These are phyloP conservation scores for Euphonia xanthogaster DNA, from an alignment of 2,797 vertebrate genomes.

Conservation along the genomic window DNA sequence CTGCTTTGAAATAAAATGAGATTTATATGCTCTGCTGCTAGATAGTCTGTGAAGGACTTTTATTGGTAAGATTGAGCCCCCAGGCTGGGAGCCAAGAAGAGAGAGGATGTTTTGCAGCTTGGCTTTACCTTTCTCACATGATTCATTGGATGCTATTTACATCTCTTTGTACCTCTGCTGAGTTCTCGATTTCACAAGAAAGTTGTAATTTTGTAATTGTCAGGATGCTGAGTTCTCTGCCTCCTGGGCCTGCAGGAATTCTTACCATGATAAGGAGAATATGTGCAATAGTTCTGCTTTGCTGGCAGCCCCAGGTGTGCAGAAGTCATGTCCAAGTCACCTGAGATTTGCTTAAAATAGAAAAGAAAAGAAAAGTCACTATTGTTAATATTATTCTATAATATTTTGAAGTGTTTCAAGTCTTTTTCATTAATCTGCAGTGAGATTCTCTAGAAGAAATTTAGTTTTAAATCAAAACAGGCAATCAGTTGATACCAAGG, in stretches of 20 bases:
- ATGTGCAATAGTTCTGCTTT: neutral
- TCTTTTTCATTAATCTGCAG: neutral
- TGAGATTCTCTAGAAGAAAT: neutral
- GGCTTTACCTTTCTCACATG: constrained; percentile 40
- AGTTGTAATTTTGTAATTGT: constrained; percentile 26
- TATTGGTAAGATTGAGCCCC: neutral
- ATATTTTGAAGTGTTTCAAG: neutral
- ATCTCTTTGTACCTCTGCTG: constrained; percentile 42
- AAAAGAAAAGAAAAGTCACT: neutral
- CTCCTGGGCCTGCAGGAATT: neutral
- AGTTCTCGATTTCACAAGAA: constrained; percentile 28
- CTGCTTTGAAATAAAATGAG: constrained; percentile 61
- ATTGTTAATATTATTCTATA: neutral
- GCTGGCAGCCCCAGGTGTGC: neutral
- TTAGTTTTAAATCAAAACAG: neutral
- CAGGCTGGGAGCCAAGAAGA: constrained; percentile 44
- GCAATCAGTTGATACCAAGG: neutral
- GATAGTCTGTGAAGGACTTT: constrained; percentile 33
- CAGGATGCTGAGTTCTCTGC: neutral
- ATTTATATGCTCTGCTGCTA: constrained; percentile 23
- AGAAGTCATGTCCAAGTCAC: neutral
- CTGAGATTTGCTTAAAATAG: neutral
- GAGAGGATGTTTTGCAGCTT: constrained; percentile 13
- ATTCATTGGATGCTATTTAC: constrained; percentile 44
- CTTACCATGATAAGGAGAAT: neutral